phyloP scores from a whole-genome alignment of 1,140 invertebrate species.

The Sycobia sp. region DNA sequence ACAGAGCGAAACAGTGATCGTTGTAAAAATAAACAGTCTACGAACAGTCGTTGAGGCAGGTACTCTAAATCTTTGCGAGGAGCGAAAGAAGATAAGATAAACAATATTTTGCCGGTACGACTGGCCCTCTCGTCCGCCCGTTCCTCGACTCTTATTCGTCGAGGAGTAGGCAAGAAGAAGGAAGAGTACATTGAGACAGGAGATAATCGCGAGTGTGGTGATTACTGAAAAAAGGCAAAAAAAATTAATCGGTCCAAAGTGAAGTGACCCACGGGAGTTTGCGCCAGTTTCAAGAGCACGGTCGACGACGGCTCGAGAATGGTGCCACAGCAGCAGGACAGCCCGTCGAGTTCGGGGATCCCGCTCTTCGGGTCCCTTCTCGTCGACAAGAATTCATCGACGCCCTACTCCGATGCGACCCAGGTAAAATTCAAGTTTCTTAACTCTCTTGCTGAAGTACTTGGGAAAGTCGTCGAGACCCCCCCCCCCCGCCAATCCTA shows the following conservation, averaged over 20 bases:
- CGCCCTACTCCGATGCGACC: slow-evolving; percentile 95
- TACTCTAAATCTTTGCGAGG: too few species aligned
- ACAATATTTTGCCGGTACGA: too few species aligned
- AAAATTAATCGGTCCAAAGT: slow-evolving; percentile 43
- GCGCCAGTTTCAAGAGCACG: slow-evolving; percentile 20
- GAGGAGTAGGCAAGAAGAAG: neutral
- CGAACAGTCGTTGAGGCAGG: too few species aligned
- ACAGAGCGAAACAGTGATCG: too few species aligned
- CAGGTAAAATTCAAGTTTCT: slow-evolving; percentile 69
- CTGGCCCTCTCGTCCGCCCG: too few species aligned
- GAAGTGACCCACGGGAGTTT: slow-evolving; percentile 40
- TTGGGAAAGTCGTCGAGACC: neutral
- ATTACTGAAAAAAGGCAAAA: slow-evolving; percentile 35
- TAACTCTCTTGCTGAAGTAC: too few species aligned
- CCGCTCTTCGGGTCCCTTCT: slow-evolving; percentile 82
- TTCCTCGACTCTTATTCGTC: too few species aligned
- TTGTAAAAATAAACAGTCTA: too few species aligned
- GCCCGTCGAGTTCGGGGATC: slow-evolving; percentile 58
- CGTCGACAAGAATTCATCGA: slow-evolving; percentile 86
- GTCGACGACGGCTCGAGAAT: slow-evolving; percentile 47
- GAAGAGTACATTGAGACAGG: neutral
- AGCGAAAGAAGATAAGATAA: too few species aligned
- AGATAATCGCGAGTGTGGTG: slow-evolving; percentile 41
- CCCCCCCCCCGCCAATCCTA: neutral
- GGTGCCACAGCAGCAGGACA: slow-evolving; percentile 68